Conservation (phyloP, 2,888 invertebrate genomes). For the Drosophila incognita region DNA sequence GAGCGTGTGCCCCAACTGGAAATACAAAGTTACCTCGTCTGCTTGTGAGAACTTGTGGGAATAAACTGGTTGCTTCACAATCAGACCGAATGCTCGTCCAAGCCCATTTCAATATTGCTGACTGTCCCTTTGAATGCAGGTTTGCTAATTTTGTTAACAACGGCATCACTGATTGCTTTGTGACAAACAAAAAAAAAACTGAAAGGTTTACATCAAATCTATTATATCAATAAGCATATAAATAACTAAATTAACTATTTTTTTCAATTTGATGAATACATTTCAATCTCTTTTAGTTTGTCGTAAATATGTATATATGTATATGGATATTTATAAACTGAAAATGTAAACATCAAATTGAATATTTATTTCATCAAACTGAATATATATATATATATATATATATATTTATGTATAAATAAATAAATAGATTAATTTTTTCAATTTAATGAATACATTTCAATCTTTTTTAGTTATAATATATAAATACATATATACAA, state of each 20-base stretch:
- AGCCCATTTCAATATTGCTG: background rate
- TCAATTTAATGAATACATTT: too few relatives aligned
- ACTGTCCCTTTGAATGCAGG: background rate
- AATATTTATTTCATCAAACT: too few relatives aligned
- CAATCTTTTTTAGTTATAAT: too few relatives aligned
- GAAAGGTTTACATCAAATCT: background rate
- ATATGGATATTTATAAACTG: too few relatives aligned
- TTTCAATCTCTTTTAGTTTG: too few relatives aligned
- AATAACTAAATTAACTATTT: background rate
- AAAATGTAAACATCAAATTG: too few relatives aligned
- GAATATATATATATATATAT: too few relatives aligned
- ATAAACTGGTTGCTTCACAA: background rate
- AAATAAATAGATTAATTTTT: too few relatives aligned
- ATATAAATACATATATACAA: too few relatives aligned
- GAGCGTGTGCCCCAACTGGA: constrained; percentile 3
- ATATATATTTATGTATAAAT: too few relatives aligned
- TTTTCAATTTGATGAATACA: background rate
- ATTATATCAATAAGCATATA: background rate
- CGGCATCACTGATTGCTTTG: background rate
- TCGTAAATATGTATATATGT: too few relatives aligned
- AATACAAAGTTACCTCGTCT: background rate
- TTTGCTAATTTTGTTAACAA: background rate
- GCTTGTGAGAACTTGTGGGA: background rate
- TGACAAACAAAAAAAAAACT: background rate
- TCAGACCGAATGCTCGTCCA: background rate